These are phyloP conservation scores for Sweltsa coloradensis DNA, from an alignment of 1,140 invertebrate genomes.

Conservation along the genomic window DNA sequence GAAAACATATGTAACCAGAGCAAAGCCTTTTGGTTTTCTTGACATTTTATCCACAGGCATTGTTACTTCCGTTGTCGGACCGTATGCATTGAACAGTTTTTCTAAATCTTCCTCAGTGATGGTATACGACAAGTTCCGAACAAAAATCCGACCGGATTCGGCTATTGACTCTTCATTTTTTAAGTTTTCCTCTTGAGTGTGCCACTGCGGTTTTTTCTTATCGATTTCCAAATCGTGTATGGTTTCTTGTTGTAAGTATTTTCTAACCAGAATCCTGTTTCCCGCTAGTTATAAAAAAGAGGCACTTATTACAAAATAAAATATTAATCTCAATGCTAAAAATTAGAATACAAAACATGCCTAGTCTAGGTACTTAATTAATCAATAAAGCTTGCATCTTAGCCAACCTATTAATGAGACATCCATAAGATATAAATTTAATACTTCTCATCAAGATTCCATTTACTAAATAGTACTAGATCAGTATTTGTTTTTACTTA, in stretches of 20 bases:
- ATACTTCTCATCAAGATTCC: conserved; percentile 35
- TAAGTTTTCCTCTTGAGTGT: conserved; percentile 51
- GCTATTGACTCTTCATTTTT: conserved; percentile 70
- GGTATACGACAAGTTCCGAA: conserved; percentile 86
- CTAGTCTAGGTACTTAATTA: neutral
- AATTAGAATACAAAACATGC: conserved; percentile 7
- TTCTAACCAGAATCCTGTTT: conserved; percentile 28
- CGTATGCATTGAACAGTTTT: too few relatives aligned
- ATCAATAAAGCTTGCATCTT: too few relatives aligned
- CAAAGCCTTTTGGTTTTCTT: conserved; percentile 85
- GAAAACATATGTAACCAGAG: conserved; percentile 85
- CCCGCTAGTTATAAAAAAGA: conserved; percentile 20
- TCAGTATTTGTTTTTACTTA: too few relatives aligned
- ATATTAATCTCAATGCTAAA: conserved; percentile 5
- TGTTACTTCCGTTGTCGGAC: conserved; percentile 76
- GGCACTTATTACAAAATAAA: conserved; percentile 1
- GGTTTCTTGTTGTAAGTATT: conserved; percentile 22
- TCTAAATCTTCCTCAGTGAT: conserved; percentile 80
- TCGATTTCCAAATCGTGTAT: conserved; percentile 24
- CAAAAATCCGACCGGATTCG: conserved; percentile 88
- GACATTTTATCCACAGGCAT: conserved; percentile 78
- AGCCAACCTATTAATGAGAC: neutral
- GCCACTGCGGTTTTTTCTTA: conserved; percentile 42
- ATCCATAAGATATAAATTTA: neutral
- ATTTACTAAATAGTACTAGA: too few relatives aligned